Evolutionary conservation across 2,888 invertebrate species (phyloP).

Genomic region (Mythimna lalbum): DNA sequence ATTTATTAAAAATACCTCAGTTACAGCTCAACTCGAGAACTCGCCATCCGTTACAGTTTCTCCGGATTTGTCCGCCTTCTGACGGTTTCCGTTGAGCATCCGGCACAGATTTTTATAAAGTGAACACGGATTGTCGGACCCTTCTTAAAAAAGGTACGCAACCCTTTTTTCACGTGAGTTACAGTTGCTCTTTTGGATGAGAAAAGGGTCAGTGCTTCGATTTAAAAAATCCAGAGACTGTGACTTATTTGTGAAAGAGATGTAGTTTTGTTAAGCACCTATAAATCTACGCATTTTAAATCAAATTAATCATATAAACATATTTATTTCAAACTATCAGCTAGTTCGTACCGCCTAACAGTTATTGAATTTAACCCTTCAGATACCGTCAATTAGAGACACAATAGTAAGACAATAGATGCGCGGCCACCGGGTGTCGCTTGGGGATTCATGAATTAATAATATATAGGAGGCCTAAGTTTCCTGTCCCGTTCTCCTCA

Average conservation of each 20-base stretch:
- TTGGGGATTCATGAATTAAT: no score
- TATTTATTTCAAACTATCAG: no score
- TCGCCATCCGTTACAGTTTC: background rate
- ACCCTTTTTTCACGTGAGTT: slow-evolving; percentile 18
- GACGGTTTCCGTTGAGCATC: slow-evolving; percentile 29
- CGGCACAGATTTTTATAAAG: slow-evolving; percentile 39
- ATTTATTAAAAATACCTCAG: no score
- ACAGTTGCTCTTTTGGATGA: slow-evolving; percentile 4
- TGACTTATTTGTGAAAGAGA: background rate
- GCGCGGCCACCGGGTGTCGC: no score
- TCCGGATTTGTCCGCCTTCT: slow-evolving; percentile 4
- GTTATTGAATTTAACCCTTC: no score
- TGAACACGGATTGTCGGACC: slow-evolving; percentile 30
- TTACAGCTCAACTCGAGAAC: background rate
- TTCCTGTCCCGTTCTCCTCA: no score
- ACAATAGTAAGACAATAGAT: no score
- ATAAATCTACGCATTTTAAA: background rate
- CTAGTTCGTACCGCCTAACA: no score
- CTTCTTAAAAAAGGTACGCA: slow-evolving; percentile 35
- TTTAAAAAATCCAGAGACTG: background rate
- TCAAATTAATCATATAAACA: no score
- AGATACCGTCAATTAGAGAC: no score
- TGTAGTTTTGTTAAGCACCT: background rate
- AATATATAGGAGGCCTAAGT: no score
- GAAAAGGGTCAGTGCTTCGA: slow-evolving; percentile 12